Conservation (phyloP, 2,888 invertebrate genomes). For the Panorpa germanica region DNA sequence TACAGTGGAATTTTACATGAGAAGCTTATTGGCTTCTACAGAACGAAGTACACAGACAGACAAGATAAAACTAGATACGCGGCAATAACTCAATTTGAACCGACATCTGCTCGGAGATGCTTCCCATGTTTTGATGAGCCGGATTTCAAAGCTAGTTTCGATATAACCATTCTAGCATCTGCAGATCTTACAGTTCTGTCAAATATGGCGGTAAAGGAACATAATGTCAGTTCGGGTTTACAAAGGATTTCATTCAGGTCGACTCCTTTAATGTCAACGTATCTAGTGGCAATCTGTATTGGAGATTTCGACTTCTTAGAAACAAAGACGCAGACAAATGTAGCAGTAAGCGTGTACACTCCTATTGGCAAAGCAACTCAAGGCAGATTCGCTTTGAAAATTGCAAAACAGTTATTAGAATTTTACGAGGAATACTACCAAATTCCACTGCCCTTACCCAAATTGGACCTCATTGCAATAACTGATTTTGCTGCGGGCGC, state of each 20-base stretch:
- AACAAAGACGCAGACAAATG: slow-evolving; percentile 61
- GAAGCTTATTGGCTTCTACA: slow-evolving; percentile 89
- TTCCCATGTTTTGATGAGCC: slow-evolving; percentile 99
- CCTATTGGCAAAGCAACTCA: slow-evolving; percentile 84
- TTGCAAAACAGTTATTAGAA: slow-evolving; percentile 76
- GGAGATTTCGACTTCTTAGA: slow-evolving; percentile 93
- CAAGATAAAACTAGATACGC: slow-evolving; percentile 62
- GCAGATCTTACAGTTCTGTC: slow-evolving; percentile 71
- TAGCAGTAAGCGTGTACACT: slow-evolving; percentile 64
- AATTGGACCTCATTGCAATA: slow-evolving; percentile 91
- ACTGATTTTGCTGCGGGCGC: slow-evolving; percentile 91
- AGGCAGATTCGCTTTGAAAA: slow-evolving; percentile 79
- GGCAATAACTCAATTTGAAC: slow-evolving; percentile 84
- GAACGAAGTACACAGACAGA: slow-evolving; percentile 64
- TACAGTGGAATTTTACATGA: slow-evolving; percentile 81
- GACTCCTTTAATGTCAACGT: slow-evolving; percentile 90
- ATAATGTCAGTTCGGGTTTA: slow-evolving; percentile 24
- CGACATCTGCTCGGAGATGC: slow-evolving; percentile 78
- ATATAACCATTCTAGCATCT: slow-evolving; percentile 69
- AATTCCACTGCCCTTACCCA: slow-evolving; percentile 87
- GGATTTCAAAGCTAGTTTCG: slow-evolving; percentile 85
- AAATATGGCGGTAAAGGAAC: slow-evolving; percentile 61
- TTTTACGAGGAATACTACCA: slow-evolving; percentile 92
- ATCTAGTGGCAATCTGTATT: slow-evolving; percentile 82
- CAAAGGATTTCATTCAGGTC: slow-evolving; percentile 52